Base-by-base conservation (phyloP, 35 echinoderm and acorn worm genomes). In the Hemicentrotus pulcherrimus region DNA sequence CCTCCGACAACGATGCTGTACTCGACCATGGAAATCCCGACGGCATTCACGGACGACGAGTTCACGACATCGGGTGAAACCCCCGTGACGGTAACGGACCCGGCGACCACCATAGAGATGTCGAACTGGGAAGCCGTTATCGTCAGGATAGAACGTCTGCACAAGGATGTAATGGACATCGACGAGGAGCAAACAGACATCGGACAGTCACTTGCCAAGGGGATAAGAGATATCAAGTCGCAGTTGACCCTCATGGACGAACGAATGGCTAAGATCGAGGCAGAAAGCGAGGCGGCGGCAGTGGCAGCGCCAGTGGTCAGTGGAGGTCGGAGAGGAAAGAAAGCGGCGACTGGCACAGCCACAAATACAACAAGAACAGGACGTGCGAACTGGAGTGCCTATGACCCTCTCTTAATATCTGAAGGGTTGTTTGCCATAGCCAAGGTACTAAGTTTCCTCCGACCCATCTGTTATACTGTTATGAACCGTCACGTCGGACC, bases 401-500 rank as follows among this genome's bases (percentile, higher is more conserved):
- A 94, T 41, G 95, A 97, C 41, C 98, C 98, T 0, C 95, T 99
- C 89, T 86, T 99, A 22, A 97, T 99, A 86, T 91, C 98, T 14
- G 98, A 99, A 47, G 98, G 97, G 7, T 59, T 99, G 1, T 99
- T 99, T 86, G 98, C 98, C 47, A 97, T 99, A 31, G 98, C 98
- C 15, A 99, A 99, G 88, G 98, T 99, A 12, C 61, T 99, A 91
- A 99, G 98, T 91, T 97, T 99, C 65, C 94, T 99, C 14, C 85
- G 98, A 32, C 97, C 97, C 3, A 99, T 99, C 48, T 94, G 97
- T 31, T 94, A 98, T 14, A 99, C 98, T 15, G 98, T 99, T 0
- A 97, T 99, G 97, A 99, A 96, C 71, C 95, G 97, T 28, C 98
- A 99, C 35, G 98, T 99, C 6, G 98, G 98, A 46, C 98, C 98